These are phyloP conservation scores for Condylura cristata DNA, from an alignment of 2,113 vertebrate genomes.

Conservation along the genomic window DNA sequence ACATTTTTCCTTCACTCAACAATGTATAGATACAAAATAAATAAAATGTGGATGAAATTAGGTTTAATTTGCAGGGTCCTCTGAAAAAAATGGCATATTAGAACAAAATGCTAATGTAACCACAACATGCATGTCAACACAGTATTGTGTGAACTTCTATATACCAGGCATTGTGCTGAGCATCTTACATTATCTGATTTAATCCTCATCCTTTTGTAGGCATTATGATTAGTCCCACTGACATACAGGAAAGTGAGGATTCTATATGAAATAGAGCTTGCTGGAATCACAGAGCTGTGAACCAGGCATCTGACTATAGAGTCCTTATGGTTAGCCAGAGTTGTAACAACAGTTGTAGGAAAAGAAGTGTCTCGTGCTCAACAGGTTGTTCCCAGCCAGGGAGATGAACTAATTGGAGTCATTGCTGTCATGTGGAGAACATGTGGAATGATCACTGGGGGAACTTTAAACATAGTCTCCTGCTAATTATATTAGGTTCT, in stretches of 20 bases:
- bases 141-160: not conserved
- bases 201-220: not conserved
- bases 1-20: not conserved
- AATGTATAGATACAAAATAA: conserved; percentile 27
- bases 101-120: not conserved
- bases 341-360: not conserved
- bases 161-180: conserved; percentile 1
- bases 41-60: not conserved
- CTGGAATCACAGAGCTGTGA: not conserved
- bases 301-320: not conserved
- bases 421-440: not conserved
- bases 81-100: not conserved
- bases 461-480: not conserved
- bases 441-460: not conserved
- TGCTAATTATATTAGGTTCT: not conserved
- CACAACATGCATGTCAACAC: conserved; percentile 10
- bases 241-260: not conserved
- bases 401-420: not conserved
- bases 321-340: not conserved
- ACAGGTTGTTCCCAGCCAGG: not conserved
- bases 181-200: not conserved
- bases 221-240: not conserved
- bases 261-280: not conserved
- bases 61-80: not conserved
- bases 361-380: not conserved